Evolutionary conservation across 2,888 invertebrate species (phyloP).

Genomic region (Globia sparganii): DNA sequence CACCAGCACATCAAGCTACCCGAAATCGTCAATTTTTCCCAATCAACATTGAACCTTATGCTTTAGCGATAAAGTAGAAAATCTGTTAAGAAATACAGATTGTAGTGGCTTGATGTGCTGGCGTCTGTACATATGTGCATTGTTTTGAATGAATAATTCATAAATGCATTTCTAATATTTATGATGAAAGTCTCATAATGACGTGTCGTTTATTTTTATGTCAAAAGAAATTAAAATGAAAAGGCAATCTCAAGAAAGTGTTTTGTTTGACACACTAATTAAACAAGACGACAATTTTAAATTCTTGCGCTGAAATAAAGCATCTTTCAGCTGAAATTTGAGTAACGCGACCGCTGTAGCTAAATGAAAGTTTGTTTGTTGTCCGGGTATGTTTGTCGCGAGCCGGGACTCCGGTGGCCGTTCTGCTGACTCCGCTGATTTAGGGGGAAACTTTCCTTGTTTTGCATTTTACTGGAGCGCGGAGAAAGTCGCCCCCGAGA

Average conservation of each 20-base stretch:
- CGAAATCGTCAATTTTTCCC: too few relatives aligned
- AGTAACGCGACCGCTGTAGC: slow-evolving; percentile 71
- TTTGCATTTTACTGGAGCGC: slow-evolving; percentile 86
- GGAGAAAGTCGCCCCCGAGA: slow-evolving; percentile 86
- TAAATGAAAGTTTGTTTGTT: slow-evolving; percentile 86
- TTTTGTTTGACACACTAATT: slow-evolving; percentile 64
- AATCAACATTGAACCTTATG: too few relatives aligned
- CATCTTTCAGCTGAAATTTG: slow-evolving; percentile 71
- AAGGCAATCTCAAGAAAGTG: slow-evolving; percentile 45
- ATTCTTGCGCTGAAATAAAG: slow-evolving; percentile 61
- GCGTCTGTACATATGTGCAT: too few relatives aligned
- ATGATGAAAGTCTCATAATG: slow-evolving; percentile 30
- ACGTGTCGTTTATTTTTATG: slow-evolving; percentile 25
- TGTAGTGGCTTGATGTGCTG: too few relatives aligned
- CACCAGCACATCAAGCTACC: too few relatives aligned
- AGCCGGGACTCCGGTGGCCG: slow-evolving; percentile 72
- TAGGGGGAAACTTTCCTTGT: slow-evolving; percentile 87
- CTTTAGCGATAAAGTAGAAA: too few relatives aligned
- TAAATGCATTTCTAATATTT: slow-evolving; percentile 50
- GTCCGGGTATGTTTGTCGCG: slow-evolving; percentile 80
- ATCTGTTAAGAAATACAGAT: too few relatives aligned
- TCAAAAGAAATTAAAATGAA: slow-evolving; percentile 29
- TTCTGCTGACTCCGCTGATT: slow-evolving; percentile 83
- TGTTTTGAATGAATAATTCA: slow-evolving; percentile 39
- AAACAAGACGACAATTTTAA: slow-evolving; percentile 50